Evolutionary conservation across 2,113 vertebrate species (phyloP), one percentile per base, ranked within the genome.

Genomic region (Mustela lutreola): DNA sequence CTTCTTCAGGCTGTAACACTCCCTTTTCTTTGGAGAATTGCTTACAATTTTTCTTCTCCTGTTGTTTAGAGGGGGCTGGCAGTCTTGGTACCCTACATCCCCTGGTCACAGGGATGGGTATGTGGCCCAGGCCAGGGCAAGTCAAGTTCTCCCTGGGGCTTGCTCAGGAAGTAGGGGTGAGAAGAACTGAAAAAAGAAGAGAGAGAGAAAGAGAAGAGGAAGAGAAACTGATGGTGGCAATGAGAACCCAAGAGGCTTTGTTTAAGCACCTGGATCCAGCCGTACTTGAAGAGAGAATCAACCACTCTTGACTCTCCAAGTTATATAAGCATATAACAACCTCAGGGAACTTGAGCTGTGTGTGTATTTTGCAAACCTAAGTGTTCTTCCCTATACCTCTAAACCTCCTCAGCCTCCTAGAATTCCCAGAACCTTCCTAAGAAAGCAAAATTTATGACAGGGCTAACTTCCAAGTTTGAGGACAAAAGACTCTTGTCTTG

Each of bases 401-500:
- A 18, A 18, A 50, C 48, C 39, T 76, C 58, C 82, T 58, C 18
- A 4, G 45, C 11, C 56, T 91, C 58, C 53, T 16, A 45, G 89
- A 82, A 56, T 33, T 53, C 50, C 56, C 48, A 95, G 94, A 62
- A 94, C 26, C 58, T 91, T 79, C 67, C 71, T 56, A 85, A 81
- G 75, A 92, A 92, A 80, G 76, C 76, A 84, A 83, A 80, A 67
- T 6, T 45, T 22, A 45, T 7, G 11, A n/a, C 53, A 78, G 14
- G 85, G 82, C 58, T 71, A 71, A 63, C 71, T 71, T 97, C 50
- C 65, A 42, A 73, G 36, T 79, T 65, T 31, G 42, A 86, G 31
- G 79, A 89, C 93, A 87, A 79, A 93, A 97, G 62, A 53, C 16
- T 45, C 90, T 80, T 60, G 63, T 89, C 76, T 85, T 58, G 33